Conservation (phyloP, 2,113 vertebrate species). For the Pao palembangensis region DNA sequence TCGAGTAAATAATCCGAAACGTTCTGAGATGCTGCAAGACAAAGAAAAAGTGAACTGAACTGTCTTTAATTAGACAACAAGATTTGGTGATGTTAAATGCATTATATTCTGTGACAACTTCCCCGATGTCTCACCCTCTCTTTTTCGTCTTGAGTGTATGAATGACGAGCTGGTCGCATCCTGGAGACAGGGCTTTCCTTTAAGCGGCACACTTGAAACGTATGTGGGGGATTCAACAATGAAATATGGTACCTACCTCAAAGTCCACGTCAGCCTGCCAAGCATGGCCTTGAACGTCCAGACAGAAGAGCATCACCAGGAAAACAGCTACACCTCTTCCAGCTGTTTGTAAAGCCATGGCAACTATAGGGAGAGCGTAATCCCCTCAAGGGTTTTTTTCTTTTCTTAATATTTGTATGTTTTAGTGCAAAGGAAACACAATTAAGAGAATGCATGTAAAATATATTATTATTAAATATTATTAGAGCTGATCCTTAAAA, state of each 20-base stretch:
- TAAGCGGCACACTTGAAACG: too few relatives aligned
- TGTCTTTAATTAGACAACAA: background rate
- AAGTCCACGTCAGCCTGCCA: background rate
- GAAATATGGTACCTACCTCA: slow-evolving; percentile 15
- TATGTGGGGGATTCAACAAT: background rate
- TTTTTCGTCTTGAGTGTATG: slow-evolving; percentile 22
- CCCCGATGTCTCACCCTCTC: slow-evolving; percentile 29
- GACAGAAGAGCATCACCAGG: slow-evolving; percentile 16
- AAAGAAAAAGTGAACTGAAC: slow-evolving; percentile 1
- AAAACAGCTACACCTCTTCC: slow-evolving; percentile 5
- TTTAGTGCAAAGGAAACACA: too few relatives aligned
- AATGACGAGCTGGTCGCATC: background rate
- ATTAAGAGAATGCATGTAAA: too few relatives aligned
- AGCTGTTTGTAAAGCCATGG: slow-evolving; percentile 30
- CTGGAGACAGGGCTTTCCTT: background rate
- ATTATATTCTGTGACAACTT: background rate
- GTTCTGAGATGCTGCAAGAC: background rate
- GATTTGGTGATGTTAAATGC: too few relatives aligned
- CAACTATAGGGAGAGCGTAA: slow-evolving; percentile 6
- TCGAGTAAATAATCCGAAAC: background rate
- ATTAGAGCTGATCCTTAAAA: too few relatives aligned
- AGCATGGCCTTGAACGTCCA: slow-evolving; percentile 4
- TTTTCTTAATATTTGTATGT: too few relatives aligned
- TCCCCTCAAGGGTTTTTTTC: background rate
- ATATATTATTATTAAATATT: too few relatives aligned